Base-by-base conservation (phyloP, 1,140 invertebrate species). In the Papilio polyxenes region DNA sequence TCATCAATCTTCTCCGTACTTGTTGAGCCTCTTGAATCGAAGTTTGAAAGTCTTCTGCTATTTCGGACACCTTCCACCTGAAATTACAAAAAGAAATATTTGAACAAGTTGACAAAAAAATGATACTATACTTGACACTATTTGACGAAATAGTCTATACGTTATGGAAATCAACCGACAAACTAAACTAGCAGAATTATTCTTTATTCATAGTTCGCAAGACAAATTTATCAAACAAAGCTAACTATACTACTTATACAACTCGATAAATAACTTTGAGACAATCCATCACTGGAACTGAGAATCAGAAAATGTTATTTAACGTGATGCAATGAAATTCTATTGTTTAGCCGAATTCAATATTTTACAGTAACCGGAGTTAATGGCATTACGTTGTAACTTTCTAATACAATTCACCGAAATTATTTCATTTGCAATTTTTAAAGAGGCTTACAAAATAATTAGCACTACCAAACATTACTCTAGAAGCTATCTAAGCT, bases 51-150 rank as follows among this genome's bases (percentile, higher is more conserved):
- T 82, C 93, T 86, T 85, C 92, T 91, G 80, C 89, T 89, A 37
- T 82, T 83, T 80, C 93, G 88, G 20, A 83, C 84, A 77, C 88
- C 87, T 86, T 92, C 91, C 51, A 86, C 90, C 93, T 94, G 92
- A 56, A 92, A 92, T 80, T 15, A 65, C 7, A 48, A 48, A 10
- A 69, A 62, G 8, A 56, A 49, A 76, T 37, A 77, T 53, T 56
- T 75, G 17, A 48, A 9, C 1, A 72, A 37, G 13, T 7, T 15
- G 23, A 69, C 23, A 37, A 31, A 13, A 6, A 13, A 69, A 37
- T 13, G 37, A 69, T 1, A 31, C 9, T 11, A 11, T 65, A 31
- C 13, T 65, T 65, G 15, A 56, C 53, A 17, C 17, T 59, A 59
- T 7, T 20, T 17, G 17, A 17, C 15, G 15, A 44, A 44, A 44